phyloP scores from a whole-genome alignment of 37 sponge, comb jelly and placozoan species.

The Geodia barretti region DNA sequence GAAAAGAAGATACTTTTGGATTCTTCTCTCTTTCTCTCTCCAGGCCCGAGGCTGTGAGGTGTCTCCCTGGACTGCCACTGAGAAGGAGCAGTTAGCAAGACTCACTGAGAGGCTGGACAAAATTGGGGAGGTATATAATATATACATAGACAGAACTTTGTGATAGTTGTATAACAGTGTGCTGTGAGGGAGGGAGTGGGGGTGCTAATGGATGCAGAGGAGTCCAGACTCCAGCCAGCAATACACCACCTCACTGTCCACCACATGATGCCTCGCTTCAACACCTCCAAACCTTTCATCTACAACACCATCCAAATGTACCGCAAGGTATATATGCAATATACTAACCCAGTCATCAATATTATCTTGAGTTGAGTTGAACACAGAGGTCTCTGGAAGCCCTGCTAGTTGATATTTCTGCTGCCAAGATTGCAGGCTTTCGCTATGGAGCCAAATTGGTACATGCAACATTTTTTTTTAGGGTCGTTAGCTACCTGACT shows the following conservation, averaged over 20 bases:
- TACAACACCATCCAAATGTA: conserved; percentile 92
- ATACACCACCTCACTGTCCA: conserved; percentile 78
- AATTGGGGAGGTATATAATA: conserved; percentile 37
- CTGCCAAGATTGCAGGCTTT: too few relatives aligned
- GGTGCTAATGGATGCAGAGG: conserved; percentile 92
- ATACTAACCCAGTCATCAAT: too few relatives aligned
- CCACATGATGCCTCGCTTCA: conserved; percentile 71
- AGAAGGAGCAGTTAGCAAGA: conserved; percentile 29
- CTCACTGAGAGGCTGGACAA: conserved; percentile 13
- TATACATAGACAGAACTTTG: background rate
- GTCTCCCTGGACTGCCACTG: conserved; percentile 29
- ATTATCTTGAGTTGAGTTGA: too few relatives aligned
- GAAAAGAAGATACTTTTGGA: too few relatives aligned
- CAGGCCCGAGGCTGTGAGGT: too few relatives aligned
- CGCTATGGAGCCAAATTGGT: too few relatives aligned
- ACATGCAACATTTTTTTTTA: too few relatives aligned
- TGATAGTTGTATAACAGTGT: conserved; percentile 10
- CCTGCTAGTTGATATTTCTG: too few relatives aligned
- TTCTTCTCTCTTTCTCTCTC: too few relatives aligned
- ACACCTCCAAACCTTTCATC: conserved; percentile 59
- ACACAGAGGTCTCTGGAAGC: too few relatives aligned
- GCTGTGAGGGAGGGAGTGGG: conserved; percentile 48
- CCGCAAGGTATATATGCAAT: conserved; percentile 72
- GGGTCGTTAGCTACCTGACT: too few relatives aligned
- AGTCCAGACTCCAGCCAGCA: conserved; percentile 91